phyloP scores from a whole-genome alignment of 2,888 invertebrate genomes.

The Lottia scabra region DNA sequence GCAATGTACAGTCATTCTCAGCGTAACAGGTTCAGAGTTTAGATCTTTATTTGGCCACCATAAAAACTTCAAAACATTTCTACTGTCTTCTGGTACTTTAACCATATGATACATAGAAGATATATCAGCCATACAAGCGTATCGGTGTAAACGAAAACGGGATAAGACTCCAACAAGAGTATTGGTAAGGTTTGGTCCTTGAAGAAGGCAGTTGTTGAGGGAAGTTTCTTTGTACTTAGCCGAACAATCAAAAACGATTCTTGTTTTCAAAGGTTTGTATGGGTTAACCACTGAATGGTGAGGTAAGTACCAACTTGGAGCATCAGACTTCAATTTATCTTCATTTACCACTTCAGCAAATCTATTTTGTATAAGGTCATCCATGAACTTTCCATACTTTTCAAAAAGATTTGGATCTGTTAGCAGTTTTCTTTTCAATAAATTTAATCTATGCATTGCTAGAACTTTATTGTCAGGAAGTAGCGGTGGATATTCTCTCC shows the following conservation, averaged over 20 bases:
- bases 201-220: slow-evolving; percentile 31
- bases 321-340: neutral
- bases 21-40: neutral
- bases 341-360: slow-evolving; percentile 11
- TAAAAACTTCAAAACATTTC: slow-evolving; percentile 25
- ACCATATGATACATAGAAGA: slow-evolving; percentile 32
- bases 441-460: neutral
- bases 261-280: slow-evolving; percentile 12
- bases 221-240: slow-evolving; percentile 28
- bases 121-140: slow-evolving; percentile 34
- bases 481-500: neutral
- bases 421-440: neutral
- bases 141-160: slow-evolving; percentile 32
- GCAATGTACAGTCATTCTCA: slow-evolving; percentile 3
- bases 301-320: neutral
- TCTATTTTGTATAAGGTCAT: slow-evolving; percentile 2
- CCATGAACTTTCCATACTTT: slow-evolving; percentile 13
- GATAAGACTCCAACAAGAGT: slow-evolving; percentile 31
- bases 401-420: neutral
- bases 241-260: slow-evolving; percentile 33
- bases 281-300: slow-evolving; percentile 7
- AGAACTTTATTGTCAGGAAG: neutral
- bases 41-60: slow-evolving; percentile 26
- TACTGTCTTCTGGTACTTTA: slow-evolving; percentile 18
- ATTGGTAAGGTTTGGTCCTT: slow-evolving; percentile 39